Evolutionary conservation across 64 coral and sea anemone genomes (phyloP).

Genomic region (Pocillopora verrucosa): DNA sequence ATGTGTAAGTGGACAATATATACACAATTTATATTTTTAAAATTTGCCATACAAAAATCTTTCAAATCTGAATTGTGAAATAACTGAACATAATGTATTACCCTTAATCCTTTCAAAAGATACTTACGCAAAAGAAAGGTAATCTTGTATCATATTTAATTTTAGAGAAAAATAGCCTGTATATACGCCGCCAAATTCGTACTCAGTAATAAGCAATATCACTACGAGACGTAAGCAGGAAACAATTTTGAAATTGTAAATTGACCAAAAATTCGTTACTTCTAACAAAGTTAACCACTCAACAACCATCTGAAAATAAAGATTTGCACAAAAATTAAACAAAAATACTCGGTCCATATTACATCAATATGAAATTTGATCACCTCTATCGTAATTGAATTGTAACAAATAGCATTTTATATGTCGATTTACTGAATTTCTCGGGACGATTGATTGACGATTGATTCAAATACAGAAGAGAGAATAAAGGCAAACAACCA

Average conservation of each 20-base stretch:
- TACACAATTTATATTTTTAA: conserved; percentile 41
- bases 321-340: background rate
- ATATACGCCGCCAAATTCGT: background rate
- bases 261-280: too few species aligned
- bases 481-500: too few species aligned
- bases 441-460: too few species aligned
- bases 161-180: too few species aligned
- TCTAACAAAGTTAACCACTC: background rate
- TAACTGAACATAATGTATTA: background rate
- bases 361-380: background rate
- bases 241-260: background rate
- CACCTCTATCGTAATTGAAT: too few species aligned
- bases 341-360: background rate
- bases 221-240: background rate
- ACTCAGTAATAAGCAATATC: background rate
- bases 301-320: background rate
- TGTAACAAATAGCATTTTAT: too few species aligned
- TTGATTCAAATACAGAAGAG: too few species aligned
- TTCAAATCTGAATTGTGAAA: conserved; percentile 31
- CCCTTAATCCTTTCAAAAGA: background rate
- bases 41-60: conserved; percentile 38
- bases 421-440: too few species aligned
- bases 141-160: too few species aligned
- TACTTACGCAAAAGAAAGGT: too few species aligned
- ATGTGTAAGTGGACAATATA: conserved; percentile 4